Conservation (phyloP, 2,797 vertebrate genomes). For the Diceros bicornis region DNA sequence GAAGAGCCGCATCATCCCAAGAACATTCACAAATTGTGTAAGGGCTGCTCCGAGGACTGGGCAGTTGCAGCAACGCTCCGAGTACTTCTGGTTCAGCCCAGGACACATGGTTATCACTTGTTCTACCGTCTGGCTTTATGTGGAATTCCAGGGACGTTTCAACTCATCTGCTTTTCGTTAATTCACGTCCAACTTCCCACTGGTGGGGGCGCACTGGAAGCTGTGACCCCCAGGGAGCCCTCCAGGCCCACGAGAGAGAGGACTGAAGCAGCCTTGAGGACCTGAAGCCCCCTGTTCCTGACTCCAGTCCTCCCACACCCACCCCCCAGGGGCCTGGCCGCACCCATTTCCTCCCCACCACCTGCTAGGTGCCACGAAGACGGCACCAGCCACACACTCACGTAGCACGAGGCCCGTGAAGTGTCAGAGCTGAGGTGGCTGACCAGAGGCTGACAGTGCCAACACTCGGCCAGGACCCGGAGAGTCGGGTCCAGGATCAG, state of each 20-base stretch:
- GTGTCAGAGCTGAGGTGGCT: background rate
- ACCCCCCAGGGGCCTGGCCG: background rate
- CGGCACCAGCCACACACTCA: too few relatives aligned
- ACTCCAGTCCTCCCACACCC: background rate
- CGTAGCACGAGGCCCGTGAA: accelerated
- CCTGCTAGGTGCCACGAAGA: background rate
- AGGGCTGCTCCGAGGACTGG: background rate
- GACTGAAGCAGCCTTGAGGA: background rate
- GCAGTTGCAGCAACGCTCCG: background rate
- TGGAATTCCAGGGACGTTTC: background rate
- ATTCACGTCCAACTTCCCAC: background rate
- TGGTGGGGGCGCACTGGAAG: background rate
- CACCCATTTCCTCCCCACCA: background rate
- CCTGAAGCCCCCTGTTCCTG: background rate
- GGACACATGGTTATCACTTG: background rate
- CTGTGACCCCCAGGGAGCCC: background rate
- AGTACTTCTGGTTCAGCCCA: background rate
- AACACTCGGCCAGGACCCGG: background rate
- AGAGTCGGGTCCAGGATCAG: background rate
- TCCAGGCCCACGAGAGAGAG: background rate
- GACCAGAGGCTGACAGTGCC: background rate
- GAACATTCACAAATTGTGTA: background rate
- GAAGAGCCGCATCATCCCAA: background rate
- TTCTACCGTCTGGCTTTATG: background rate
- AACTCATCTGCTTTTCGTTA: background rate